Base-by-base conservation (phyloP, 1,140 invertebrate species). In the Polyergus mexicanus region DNA sequence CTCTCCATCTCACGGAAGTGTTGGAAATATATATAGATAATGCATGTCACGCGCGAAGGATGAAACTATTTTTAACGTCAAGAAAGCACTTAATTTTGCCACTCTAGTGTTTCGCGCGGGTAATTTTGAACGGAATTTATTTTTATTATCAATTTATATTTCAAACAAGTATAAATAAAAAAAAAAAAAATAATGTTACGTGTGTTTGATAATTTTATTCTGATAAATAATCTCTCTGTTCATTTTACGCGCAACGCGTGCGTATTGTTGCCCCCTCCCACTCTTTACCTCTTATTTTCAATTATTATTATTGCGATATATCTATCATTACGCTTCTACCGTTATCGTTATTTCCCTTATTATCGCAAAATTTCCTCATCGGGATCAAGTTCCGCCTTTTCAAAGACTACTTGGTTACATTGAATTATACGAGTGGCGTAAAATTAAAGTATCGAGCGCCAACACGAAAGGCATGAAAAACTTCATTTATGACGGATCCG, bases 391-490 rank as follows among this genome's bases (percentile, higher is more conserved):
- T 72, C 44, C 78, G 54, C 22, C 11, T 35, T 80, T 58, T 22
- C 66, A 38, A 81, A 56, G 28, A 51, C n/a, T 7, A 81, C 56
- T 32, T 69, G 19, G 13, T 60, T 81, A 44, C 28, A 44, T 58
- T 81, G 60, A 81, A 60, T 72, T 72, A 60, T 47, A 47, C 25
- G 19, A 71, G 25, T 11, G 47, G 63, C n/a, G 44, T 13, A n/a
- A n/a, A n/a, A n/a, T n/a, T n/a, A n/a, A n/a, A n/a, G 65, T 66
- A 78, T 65, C 65, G 47, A 28, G 63, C 51, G 25, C 25, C 1
- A 28, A 8, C 32, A 38, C 35, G 66, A 81, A 32, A 81, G 51
- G 51, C 77, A 22, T 60, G 78, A 72, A 81, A 72, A 72, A 72
- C 62, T 28, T 47, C 44, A 66, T 51, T 62, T 66, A 32, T 66